Evolutionary conservation across 2,888 invertebrate genomes (phyloP), one percentile per base, ranked within the genome.

Genomic region (Nomada ruficornis): DNA sequence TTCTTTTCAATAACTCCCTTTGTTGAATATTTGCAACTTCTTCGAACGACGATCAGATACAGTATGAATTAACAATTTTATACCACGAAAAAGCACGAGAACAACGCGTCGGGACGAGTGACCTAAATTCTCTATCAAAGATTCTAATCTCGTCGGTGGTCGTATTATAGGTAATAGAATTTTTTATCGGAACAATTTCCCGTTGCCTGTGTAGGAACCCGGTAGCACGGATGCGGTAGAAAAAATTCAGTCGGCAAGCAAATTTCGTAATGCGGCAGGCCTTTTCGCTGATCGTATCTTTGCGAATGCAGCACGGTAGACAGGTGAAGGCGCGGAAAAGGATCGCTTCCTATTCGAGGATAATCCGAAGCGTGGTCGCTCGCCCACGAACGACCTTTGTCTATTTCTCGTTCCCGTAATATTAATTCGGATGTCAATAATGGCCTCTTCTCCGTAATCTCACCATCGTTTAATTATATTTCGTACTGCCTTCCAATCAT

Each of bases 281-380:
- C 47, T 85, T 80, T 77, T 68, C 42, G 13, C 52, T 15, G 77
- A 87, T 87, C 82, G 20, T 78, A 82, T 85, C 80, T 80, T 44
- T 78, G 50, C 23, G 52, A 76, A 77, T 75, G 29, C 63, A 36
- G 50, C 72, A 50, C 29, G 63, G 60, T 52, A 76, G 74, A 79
- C 69, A 75, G 55, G 65, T 75, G 71, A 74, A 75, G 80, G 64
- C n/a, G 62, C 64, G 67, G 52, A 77, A 75, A 54, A 77, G 62
- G 70, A 85, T 81, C 73, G 74, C 75, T 83, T 83, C 79, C 44
- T 67, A 64, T 73, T 80, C 62, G 50, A 47, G 74, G 76, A 77
- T 80, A 78, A 55, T 84, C 71, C 55, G 20, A 54, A 68, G 59
- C 62, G 36, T 68, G 20, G 47, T 80, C 72, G 67, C 9, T 59